Evolutionary conservation across 2,797 vertebrate genomes (phyloP).

Genomic region (Triplophysa yarkandensis): DNA sequence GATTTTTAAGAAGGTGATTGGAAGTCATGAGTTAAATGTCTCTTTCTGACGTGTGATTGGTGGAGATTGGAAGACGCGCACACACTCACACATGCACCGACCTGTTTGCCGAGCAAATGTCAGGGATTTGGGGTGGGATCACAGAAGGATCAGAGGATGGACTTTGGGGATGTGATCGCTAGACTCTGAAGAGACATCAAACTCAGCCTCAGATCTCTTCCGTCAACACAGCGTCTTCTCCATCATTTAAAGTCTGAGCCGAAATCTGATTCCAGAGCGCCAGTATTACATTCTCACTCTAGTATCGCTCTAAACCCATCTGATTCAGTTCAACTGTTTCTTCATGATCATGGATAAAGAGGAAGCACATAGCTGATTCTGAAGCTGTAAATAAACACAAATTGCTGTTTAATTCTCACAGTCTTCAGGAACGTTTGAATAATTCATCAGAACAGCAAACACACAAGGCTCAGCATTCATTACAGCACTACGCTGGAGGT

Average conservation of each 20-base stretch:
- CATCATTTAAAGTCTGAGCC: slow-evolving; percentile 64
- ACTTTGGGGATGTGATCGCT: slow-evolving; percentile 20
- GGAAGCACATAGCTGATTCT: slow-evolving; percentile 45
- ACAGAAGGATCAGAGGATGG: slow-evolving; percentile 26
- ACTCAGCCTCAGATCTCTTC: slow-evolving; percentile 65
- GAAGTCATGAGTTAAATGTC: too few species aligned
- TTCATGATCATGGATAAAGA: slow-evolving; percentile 38
- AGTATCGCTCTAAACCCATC: slow-evolving; percentile 8
- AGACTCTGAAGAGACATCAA: slow-evolving; percentile 62
- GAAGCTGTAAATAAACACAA: slow-evolving; percentile 89
- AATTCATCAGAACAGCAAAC: slow-evolving; percentile 86
- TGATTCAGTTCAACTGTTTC: slow-evolving; percentile 16
- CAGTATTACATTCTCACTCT: slow-evolving; percentile 38
- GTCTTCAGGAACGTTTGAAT: slow-evolving; percentile 91
- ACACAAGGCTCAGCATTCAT: slow-evolving; percentile 85
- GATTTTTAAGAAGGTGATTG: too few species aligned
- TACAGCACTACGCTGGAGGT: slow-evolving; percentile 83
- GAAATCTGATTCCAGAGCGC: slow-evolving; percentile 58
- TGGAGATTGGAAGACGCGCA: too few species aligned
- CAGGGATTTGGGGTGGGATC: slow-evolving; percentile 18
- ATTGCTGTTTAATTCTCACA: slow-evolving; percentile 93
- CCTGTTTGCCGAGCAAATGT: background rate
- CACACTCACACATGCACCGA: too few species aligned
- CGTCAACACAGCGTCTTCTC: slow-evolving; percentile 67
- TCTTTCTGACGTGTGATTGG: too few species aligned